These are phyloP conservation scores for Napeogenes inachia DNA, from an alignment of 2,888 invertebrate genomes.

Conservation along the genomic window DNA sequence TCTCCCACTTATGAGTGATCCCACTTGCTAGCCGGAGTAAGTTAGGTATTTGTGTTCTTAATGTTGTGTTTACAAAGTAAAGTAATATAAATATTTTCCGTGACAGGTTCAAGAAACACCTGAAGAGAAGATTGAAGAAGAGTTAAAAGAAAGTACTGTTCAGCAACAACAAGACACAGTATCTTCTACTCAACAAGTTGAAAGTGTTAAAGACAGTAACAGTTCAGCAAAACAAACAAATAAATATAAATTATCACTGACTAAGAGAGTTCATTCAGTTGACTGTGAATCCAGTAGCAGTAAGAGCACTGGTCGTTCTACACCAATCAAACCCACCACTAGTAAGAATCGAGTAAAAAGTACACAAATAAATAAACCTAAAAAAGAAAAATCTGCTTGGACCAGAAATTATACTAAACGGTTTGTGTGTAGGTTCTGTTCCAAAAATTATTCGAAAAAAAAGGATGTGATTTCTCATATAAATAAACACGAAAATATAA, in stretches of 20 bases:
- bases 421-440: conserved; percentile 45
- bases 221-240: no score
- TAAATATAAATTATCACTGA: no score
- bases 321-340: background rate
- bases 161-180: conserved; percentile 35
- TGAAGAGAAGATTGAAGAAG: no score
- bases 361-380: background rate
- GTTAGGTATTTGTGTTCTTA: no score
- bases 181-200: conserved; percentile 36
- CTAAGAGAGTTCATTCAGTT: no score
- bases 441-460: conserved; percentile 30
- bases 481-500: conserved; percentile 35
- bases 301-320: background rate
- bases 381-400: conserved; percentile 31
- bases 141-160: background rate
- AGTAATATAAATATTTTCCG: no score
- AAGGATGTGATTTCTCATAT: conserved; percentile 33
- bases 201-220: conserved; percentile 12
- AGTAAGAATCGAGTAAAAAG: background rate
- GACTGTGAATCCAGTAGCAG: background rate
- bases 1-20: no score
- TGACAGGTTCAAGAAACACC: no score
- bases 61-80: no score
- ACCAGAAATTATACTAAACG: conserved; percentile 37
- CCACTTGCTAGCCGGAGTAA: no score